Evolutionary conservation across 2,797 vertebrate species (phyloP).

Genomic region (Periophthalmus magnuspinnatus): DNA sequence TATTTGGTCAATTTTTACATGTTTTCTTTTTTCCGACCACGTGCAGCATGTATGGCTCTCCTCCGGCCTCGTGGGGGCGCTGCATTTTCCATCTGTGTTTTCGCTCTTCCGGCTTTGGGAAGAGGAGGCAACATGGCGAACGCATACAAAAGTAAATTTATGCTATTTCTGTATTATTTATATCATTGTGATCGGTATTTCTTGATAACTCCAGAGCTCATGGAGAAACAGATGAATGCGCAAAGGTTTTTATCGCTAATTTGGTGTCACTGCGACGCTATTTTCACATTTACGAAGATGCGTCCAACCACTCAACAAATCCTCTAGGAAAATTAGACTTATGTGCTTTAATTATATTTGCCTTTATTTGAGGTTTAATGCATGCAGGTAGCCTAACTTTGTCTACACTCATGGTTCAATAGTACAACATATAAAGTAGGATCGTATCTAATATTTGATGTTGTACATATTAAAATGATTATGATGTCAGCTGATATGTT

Average conservation of each 20-base stretch:
- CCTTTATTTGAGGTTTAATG: background rate
- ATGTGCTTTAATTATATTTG: background rate
- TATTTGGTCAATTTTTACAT: background rate
- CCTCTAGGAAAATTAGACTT: background rate
- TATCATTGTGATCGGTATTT: fast-evolving
- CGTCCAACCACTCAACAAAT: background rate
- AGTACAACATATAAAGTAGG: background rate
- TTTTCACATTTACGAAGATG: background rate
- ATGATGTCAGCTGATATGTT: background rate
- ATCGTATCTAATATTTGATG: background rate
- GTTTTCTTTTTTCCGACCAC: background rate
- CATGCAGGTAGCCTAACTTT: background rate
- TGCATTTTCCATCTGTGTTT: background rate
- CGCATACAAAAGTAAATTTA: slow-evolving; percentile 23
- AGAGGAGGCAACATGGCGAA: slow-evolving; percentile 11
- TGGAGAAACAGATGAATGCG: background rate
- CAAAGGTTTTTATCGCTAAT: background rate
- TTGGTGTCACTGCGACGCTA: background rate
- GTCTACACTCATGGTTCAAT: background rate
- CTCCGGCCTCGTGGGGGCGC: background rate
- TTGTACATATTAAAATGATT: background rate
- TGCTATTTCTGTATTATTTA: background rate
- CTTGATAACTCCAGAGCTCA: background rate
- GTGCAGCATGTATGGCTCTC: background rate
- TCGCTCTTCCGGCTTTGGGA: background rate